Conservation (phyloP, 2,113 vertebrate genomes). For the Myotis yumanensis region DNA sequence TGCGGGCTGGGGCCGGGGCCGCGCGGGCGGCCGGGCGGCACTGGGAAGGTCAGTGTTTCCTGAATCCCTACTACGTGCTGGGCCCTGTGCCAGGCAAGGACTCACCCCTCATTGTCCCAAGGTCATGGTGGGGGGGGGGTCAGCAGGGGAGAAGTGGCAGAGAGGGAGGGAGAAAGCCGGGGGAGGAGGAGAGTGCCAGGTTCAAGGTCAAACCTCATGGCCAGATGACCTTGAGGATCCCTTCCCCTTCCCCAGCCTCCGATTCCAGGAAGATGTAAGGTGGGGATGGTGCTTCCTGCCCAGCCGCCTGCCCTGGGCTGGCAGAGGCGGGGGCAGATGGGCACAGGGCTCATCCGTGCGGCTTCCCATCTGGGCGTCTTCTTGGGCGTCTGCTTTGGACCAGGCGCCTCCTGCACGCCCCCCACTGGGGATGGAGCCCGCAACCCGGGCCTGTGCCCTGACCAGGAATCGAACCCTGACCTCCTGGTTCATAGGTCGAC, state of each 20-base stretch:
- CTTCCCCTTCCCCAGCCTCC: not conserved
- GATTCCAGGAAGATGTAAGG: not conserved
- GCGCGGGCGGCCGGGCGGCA: not conserved
- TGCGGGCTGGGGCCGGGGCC: not conserved
- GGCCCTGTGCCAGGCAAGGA: not conserved
- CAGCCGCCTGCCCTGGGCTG: not conserved
- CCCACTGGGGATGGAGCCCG: too few species aligned
- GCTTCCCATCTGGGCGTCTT: not conserved
- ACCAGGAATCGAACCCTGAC: too few species aligned
- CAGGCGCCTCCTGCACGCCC: not conserved
- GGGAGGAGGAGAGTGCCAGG: not conserved
- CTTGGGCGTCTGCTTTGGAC: not conserved
- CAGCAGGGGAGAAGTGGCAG: too few species aligned
- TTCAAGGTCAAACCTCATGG: slow-evolving; percentile 39
- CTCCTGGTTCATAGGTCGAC: too few species aligned
- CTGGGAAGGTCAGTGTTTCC: not conserved
- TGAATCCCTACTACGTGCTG: slow-evolving; percentile 61
- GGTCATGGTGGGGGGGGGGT: not conserved
- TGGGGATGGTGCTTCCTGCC: too few species aligned
- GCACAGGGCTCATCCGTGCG: rapidly evolving
- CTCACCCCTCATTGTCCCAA: not conserved
- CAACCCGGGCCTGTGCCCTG: too few species aligned
- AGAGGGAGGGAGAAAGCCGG: not conserved
- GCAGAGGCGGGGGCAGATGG: not conserved
- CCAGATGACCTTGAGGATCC: slow-evolving; percentile 47